Conservation (phyloP, 2,797 vertebrate species). For the Linurgus olivaceus region DNA sequence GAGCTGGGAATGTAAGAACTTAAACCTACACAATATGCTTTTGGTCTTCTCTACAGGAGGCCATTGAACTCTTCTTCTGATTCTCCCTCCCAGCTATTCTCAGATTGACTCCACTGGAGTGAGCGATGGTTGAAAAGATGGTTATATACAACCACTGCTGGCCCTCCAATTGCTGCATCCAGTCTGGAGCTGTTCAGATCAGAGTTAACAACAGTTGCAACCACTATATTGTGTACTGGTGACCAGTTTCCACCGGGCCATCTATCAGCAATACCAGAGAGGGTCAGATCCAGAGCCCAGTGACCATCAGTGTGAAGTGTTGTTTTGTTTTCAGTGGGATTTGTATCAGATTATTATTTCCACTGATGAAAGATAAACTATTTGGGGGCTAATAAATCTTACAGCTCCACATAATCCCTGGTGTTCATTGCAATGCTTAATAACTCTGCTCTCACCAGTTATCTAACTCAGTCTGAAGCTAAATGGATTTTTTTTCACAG, state of each 20-base stretch:
- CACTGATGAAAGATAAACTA: background rate
- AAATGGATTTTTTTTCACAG: background rate
- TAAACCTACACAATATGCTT: background rate
- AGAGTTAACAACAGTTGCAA: background rate
- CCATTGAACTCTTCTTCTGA: background rate
- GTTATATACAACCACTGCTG: background rate
- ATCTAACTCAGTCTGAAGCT: background rate
- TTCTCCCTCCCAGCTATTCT: background rate
- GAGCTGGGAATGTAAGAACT: background rate
- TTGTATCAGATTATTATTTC: background rate
- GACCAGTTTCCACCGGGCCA: background rate
- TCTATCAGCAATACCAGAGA: background rate
- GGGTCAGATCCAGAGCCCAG: background rate
- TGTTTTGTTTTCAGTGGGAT: background rate
- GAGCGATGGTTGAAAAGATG: background rate
- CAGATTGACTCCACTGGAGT: background rate
- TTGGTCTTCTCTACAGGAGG: background rate
- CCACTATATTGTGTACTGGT: background rate
- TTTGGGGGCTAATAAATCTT: background rate
- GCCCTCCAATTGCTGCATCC: background rate
- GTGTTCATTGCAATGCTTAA: background rate
- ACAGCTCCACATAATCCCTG: background rate
- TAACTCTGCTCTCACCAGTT: background rate
- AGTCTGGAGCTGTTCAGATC: background rate
- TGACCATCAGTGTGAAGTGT: background rate